Percentiles rank a stretch among this genome's conserved stretches.
These are phyloP conservation scores for Megathymus violae DNA, from an alignment of 1,140 invertebrate species.

Conservation along the genomic window DNA sequence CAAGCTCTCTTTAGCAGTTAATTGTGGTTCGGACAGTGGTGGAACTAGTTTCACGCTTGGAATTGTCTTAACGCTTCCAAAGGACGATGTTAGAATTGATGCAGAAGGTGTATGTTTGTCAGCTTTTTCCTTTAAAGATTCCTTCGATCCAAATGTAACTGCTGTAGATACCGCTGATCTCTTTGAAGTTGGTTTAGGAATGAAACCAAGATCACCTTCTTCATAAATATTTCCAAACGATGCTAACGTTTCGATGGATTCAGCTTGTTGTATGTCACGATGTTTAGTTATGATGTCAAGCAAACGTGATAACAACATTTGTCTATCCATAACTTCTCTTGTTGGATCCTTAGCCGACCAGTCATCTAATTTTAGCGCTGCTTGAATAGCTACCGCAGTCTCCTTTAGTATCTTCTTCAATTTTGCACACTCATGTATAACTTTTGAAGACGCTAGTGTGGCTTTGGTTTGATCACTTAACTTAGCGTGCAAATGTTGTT, in stretches of 20 bases:
- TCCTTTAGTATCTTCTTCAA: conserved; percentile 84
- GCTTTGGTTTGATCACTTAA: conserved; percentile 80
- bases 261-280: conserved; percentile 62
- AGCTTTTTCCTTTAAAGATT: conserved; percentile 38
- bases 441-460: conserved; percentile 74
- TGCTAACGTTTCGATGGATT: conserved; percentile 74
- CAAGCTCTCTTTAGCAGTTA: conserved; percentile 56
- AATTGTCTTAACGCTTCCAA: conserved; percentile 67
- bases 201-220: conserved; percentile 84
- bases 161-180: conserved; percentile 45
- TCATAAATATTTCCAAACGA: conserved; percentile 77
- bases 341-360: conserved; percentile 66
- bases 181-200: conserved; percentile 70
- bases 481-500: conserved; percentile 85
- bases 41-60: conserved; percentile 69
- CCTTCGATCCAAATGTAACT: conserved; percentile 44
- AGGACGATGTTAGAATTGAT: conserved; percentile 47
- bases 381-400: conserved; percentile 84
- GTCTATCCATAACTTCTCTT: conserved; percentile 80
- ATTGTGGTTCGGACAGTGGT: conserved; percentile 39
- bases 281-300: conserved; percentile 79
- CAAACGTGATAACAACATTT: conserved; percentile 82
- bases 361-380: conserved; percentile 83
- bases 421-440: conserved; percentile 82
- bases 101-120: conserved; percentile 42